Evolutionary conservation across 2,113 vertebrate species (phyloP).

Genomic region (Promerops cafer): DNA sequence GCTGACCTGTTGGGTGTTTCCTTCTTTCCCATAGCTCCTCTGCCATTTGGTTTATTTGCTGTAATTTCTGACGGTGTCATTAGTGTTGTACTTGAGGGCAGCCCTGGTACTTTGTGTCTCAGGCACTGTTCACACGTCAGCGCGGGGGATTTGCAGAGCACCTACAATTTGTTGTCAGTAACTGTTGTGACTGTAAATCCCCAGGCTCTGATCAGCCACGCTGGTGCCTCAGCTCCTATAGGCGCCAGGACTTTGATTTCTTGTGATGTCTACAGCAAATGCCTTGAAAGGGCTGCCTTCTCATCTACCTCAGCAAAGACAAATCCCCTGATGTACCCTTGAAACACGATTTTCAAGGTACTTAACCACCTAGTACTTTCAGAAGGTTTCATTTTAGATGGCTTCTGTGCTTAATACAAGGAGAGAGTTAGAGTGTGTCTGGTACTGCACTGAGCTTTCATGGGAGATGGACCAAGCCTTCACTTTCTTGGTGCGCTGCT

Average conservation of each 20-base stretch:
- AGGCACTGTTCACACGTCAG: neutral
- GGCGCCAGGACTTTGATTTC: conserved; percentile 35
- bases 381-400: conserved; percentile 3
- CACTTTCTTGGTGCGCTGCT: neutral
- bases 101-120: neutral
- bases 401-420: neutral
- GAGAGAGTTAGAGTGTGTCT: neutral
- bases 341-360: conserved; percentile 33
- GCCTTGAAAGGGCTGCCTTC: conserved; percentile 18
- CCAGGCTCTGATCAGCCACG: neutral
- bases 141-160: neutral
- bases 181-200: neutral
- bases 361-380: conserved; percentile 38
- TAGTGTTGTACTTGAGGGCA: neutral
- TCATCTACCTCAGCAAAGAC: conserved; percentile 9
- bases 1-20: neutral
- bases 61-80: neutral
- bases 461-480: neutral
- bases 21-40: neutral
- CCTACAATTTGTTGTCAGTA: neutral
- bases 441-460: neutral
- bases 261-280: conserved; percentile 32
- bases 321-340: conserved; percentile 40
- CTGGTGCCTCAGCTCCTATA: neutral
- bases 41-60: neutral